A percentile compares a stretch with the other conserved stretches of the same genome.
Conservation (phyloP, 2,113 vertebrate species). For the Uropsilus gracilis region DNA sequence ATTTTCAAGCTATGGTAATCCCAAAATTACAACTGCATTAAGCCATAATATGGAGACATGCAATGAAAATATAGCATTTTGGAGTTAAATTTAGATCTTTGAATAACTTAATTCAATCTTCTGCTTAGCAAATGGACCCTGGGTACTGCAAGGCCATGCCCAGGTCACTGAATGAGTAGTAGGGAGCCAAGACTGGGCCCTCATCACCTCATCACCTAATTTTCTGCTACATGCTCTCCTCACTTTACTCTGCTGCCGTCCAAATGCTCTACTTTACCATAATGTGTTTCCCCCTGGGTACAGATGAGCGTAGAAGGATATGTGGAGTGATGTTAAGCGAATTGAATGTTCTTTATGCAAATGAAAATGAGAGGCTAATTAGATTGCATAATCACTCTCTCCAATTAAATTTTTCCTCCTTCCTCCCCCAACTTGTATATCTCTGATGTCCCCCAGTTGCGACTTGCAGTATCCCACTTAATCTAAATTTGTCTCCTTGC, state of each 20-base stretch:
- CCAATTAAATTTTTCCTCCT: slow-evolving; percentile 64
- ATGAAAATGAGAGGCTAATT: slow-evolving; percentile 75
- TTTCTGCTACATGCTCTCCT: background rate
- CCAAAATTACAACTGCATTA: background rate
- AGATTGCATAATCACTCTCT: slow-evolving; percentile 77
- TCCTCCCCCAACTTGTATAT: background rate
- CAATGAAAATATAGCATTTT: background rate
- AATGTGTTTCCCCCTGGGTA: slow-evolving; percentile 57
- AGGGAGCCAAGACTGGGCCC: background rate
- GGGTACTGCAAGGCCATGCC: background rate
- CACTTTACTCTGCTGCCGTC: background rate
- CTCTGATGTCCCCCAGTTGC: background rate
- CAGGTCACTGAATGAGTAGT: background rate
- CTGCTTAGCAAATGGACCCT: slow-evolving; percentile 4
- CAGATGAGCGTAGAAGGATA: slow-evolving; percentile 34
- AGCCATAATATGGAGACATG: background rate
- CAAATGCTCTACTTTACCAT: slow-evolving; percentile 21
- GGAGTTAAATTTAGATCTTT: background rate
- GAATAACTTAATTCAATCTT: slow-evolving; percentile 23
- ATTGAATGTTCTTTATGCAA: slow-evolving; percentile 74
- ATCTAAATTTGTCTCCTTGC: slow-evolving; percentile 6
- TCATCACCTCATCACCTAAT: background rate
- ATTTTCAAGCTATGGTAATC: background rate
- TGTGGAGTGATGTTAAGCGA: slow-evolving; percentile 69
- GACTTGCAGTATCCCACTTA: background rate